Evolutionary conservation across 2,888 invertebrate genomes (phyloP).

Genomic region (Idaea straminata): DNA sequence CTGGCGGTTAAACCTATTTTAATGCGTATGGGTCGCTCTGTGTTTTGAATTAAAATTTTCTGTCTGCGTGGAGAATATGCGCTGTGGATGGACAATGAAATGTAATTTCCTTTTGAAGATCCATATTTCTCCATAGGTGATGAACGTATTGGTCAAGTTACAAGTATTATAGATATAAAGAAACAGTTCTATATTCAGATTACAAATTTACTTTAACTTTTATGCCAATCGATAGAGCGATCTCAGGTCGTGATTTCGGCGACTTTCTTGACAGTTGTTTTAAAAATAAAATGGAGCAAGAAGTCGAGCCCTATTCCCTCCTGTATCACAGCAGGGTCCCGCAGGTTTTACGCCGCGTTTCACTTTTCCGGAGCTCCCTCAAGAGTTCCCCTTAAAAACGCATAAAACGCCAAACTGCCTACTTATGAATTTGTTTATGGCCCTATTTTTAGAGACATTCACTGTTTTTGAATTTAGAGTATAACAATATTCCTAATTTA

Average conservation of each 20-base stretch:
- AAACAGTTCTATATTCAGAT: background rate
- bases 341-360: constrained; percentile 70
- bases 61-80: constrained; percentile 33
- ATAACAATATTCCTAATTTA: constrained; percentile 67
- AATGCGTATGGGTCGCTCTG: constrained; percentile 76
- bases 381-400: constrained; percentile 70
- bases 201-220: background rate
- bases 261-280: constrained; percentile 20
- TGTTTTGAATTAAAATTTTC: constrained; percentile 76
- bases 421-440: constrained; percentile 80
- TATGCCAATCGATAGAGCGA: background rate
- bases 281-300: constrained; percentile 29
- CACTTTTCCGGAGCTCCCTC: constrained; percentile 65
- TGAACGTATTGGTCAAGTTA: background rate
- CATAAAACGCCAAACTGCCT: constrained; percentile 73
- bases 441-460: constrained; percentile 59
- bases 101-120: constrained; percentile 65
- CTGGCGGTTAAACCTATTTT: constrained; percentile 78
- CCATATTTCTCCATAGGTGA: background rate
- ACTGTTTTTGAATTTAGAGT: constrained; percentile 49
- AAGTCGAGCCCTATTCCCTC: constrained; percentile 38
- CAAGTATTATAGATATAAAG: background rate
- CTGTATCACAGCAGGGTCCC: constrained; percentile 59
- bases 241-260: background rate
- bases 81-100: constrained; percentile 65